These are phyloP conservation scores for Paralichthys olivaceus DNA, from an alignment of 2,113 vertebrate genomes.

Conservation along the genomic window DNA sequence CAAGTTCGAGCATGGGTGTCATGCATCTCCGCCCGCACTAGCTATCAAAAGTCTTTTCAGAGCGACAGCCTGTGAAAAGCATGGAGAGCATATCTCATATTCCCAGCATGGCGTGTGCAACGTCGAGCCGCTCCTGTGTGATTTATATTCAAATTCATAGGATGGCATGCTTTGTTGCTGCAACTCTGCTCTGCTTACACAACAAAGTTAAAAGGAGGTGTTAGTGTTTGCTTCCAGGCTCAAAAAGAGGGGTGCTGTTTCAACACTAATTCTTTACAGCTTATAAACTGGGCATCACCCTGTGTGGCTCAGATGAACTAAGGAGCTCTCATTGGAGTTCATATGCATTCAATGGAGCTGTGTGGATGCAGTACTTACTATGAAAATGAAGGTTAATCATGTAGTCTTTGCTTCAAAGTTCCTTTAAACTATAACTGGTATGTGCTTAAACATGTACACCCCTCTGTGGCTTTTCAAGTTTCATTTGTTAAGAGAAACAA, in stretches of 20 bases:
- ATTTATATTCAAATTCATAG: constrained; percentile 57
- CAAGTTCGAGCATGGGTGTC: not conserved
- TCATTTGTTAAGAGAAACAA: constrained; percentile 21
- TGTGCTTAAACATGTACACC: constrained; percentile 55
- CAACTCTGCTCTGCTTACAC: constrained; percentile 42
- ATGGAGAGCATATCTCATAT: constrained; percentile 22
- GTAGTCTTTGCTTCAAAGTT: constrained; percentile 44
- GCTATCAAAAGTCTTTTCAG: constrained; percentile 24
- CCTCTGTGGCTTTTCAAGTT: constrained; percentile 26
- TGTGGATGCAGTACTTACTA: constrained; percentile 28
- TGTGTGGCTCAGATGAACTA: constrained; percentile 34
- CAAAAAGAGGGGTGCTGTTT: constrained; percentile 24
- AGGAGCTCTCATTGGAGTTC: constrained; percentile 32
- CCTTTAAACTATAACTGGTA: constrained; percentile 33
- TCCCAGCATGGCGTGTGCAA: constrained; percentile 4
- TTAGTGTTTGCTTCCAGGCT: constrained; percentile 46
- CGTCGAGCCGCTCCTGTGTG: constrained; percentile 24
- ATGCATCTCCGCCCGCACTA: not conserved
- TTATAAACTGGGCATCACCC: constrained; percentile 36
- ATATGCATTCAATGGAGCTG: constrained; percentile 55
- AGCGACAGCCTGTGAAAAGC: constrained; percentile 28
- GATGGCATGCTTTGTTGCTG: constrained; percentile 45
- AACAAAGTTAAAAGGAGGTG: constrained; percentile 47
- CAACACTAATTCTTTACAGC: not conserved
- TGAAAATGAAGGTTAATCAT: constrained; percentile 65